phyloP scores from a whole-genome alignment of 2,888 invertebrate species.

The Macropis europaea region DNA sequence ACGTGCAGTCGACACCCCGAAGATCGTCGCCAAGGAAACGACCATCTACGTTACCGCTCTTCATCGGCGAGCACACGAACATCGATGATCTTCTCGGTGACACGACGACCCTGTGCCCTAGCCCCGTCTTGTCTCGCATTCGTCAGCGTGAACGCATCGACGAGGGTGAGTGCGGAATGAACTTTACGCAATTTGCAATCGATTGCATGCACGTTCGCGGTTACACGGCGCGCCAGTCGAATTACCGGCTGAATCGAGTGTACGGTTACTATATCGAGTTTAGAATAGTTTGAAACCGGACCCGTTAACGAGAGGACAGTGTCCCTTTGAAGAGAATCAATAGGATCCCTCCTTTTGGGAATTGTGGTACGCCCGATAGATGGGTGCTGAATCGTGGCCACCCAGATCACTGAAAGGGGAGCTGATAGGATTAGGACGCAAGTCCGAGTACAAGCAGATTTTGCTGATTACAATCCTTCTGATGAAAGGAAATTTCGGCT shows the following conservation, averaged over 20 bases:
- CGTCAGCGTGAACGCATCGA: constrained; percentile 61
- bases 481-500: constrained; percentile 31
- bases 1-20: constrained; percentile 79
- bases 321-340: constrained; percentile 56
- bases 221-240: constrained; percentile 10
- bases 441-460: constrained; percentile 32
- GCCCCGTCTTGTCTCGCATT: constrained; percentile 65
- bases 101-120: constrained; percentile 64
- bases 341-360: constrained; percentile 36
- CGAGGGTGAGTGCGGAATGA: constrained; percentile 69
- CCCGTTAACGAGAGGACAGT: constrained; percentile 29
- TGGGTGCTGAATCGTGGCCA: constrained; percentile 21
- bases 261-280: constrained; percentile 7
- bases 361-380: constrained; percentile 26
- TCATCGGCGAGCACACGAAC: constrained; percentile 92
- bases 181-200: constrained; percentile 38
- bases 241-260: constrained; percentile 31
- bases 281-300: constrained; percentile 13
- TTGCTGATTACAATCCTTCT: constrained; percentile 11
- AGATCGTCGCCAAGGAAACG: constrained; percentile 72
- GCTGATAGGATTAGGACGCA: constrained; percentile 35
- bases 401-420: constrained; percentile 7
- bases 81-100: constrained; percentile 93
- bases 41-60: constrained; percentile 81
- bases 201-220: constrained; percentile 8